These are phyloP conservation scores for Aromia moschata DNA, from an alignment of 2,888 invertebrate genomes.

Conservation along the genomic window DNA sequence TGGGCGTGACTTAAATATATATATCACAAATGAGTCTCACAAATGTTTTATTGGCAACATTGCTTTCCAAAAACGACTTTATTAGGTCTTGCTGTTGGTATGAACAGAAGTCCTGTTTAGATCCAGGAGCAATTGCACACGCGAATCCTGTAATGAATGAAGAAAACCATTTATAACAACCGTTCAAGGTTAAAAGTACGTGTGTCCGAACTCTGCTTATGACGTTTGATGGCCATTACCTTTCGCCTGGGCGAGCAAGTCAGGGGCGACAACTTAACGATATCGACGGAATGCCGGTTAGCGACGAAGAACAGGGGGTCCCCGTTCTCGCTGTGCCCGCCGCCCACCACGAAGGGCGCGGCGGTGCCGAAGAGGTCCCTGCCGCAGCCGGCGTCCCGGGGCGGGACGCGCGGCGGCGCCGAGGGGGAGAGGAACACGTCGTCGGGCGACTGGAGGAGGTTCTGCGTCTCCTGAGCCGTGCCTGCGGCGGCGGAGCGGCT, in stretches of 20 bases:
- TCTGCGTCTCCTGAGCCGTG: conserved; percentile 58
- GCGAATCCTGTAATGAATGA: no score
- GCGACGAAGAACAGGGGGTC: conserved; percentile 63
- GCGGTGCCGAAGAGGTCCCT: conserved; percentile 59
- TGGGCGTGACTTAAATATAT: no score
- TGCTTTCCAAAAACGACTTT: no score
- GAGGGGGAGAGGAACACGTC: conserved; percentile 59
- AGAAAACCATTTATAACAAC: no score
- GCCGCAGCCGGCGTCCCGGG: conserved; percentile 55
- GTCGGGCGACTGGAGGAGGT: conserved; percentile 60
- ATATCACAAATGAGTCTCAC: no score
- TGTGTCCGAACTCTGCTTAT: no score
- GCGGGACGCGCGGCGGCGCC: conserved; percentile 58
- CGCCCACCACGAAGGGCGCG: conserved; percentile 61
- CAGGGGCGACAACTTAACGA: conserved; percentile 63
- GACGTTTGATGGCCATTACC: conserved; percentile 55
- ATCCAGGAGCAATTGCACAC: no score
- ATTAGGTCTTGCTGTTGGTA: no score
- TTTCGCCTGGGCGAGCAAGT: conserved; percentile 58
- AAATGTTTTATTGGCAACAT: no score
- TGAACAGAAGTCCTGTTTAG: no score
- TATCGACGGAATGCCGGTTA: conserved; percentile 61
- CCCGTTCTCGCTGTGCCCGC: conserved; percentile 62
- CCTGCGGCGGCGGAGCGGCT: no score
- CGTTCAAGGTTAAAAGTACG: no score